Conservation (phyloP, 2,888 invertebrate genomes). For the Agrochola lota region DNA sequence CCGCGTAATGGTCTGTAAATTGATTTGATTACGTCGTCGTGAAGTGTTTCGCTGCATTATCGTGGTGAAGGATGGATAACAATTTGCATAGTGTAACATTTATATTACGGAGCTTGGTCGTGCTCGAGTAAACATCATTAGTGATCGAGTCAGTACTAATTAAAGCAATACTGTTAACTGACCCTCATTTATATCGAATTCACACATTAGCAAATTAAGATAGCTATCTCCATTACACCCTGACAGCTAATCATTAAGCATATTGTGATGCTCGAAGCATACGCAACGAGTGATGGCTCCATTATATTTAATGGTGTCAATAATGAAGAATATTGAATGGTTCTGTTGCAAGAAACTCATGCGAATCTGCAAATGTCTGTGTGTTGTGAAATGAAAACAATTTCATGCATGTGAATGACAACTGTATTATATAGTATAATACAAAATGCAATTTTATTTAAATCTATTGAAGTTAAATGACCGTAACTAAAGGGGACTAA, state of each 20-base stretch:
- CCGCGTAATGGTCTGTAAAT: constrained; percentile 72
- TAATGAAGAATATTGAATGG: neutral
- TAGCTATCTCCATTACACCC: constrained; percentile 43
- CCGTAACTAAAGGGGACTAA: constrained; percentile 45
- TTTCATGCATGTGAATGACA: constrained; percentile 31
- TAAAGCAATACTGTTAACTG: constrained; percentile 80
- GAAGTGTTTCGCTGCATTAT: constrained; percentile 44
- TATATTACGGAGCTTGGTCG: constrained; percentile 62
- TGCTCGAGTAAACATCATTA: constrained; percentile 72
- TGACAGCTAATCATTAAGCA: constrained; percentile 47
- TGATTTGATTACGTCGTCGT: constrained; percentile 66
- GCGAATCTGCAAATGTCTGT: neutral
- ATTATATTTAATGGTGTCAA: neutral
- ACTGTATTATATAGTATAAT: constrained; percentile 20
- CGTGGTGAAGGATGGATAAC: constrained; percentile 57
- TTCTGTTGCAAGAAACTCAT: neutral
- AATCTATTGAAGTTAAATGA: constrained; percentile 38
- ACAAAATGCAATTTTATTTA: constrained; percentile 27
- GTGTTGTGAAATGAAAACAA: constrained; percentile 19
- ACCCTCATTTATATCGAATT: constrained; percentile 73
- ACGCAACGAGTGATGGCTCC: constrained; percentile 5
- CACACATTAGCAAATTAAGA: constrained; percentile 71
- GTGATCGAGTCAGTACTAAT: constrained; percentile 70
- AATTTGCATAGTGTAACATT: constrained; percentile 71
- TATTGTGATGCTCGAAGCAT: constrained; percentile 27